phyloP scores from a whole-genome alignment of 2,113 vertebrate genomes.

The Nycticebus coucang region DNA sequence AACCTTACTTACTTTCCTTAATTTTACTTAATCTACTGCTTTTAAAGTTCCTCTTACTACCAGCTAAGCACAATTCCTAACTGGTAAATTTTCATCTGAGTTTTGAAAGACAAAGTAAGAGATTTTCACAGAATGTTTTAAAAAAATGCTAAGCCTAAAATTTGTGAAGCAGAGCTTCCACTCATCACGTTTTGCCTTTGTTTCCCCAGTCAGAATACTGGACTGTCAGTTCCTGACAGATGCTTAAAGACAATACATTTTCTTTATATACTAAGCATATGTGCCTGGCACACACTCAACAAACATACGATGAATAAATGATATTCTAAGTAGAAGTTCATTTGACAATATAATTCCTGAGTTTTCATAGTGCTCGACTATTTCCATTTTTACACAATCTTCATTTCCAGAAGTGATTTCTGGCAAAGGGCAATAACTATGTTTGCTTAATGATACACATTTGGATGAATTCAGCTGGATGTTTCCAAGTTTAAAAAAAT shows the following conservation, averaged over 20 bases:
- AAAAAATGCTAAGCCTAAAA: slow-evolving; percentile 23
- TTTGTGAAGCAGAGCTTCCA: not conserved
- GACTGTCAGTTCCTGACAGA: not conserved
- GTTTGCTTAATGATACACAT: slow-evolving; percentile 22
- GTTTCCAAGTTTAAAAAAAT: slow-evolving; percentile 19
- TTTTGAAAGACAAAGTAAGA: slow-evolving; percentile 35
- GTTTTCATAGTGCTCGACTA: slow-evolving; percentile 7
- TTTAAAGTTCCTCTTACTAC: not conserved
- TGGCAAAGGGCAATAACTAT: slow-evolving; percentile 20
- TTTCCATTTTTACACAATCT: slow-evolving; percentile 33
- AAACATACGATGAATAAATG: slow-evolving; percentile 1
- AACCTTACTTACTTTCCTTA: no score
- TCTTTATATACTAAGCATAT: not conserved
- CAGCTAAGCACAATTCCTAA: not conserved
- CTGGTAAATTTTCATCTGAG: not conserved
- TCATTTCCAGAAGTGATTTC: slow-evolving; percentile 31
- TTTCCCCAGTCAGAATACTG: slow-evolving; percentile 1
- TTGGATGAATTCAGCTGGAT: not conserved
- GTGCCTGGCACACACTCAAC: not conserved
- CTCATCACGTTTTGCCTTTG: not conserved
- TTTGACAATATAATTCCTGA: slow-evolving; percentile 26
- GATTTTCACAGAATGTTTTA: slow-evolving; percentile 3
- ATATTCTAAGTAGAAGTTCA: slow-evolving; percentile 3
- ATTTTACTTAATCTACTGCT: not conserved
- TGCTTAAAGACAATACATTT: not conserved